Conservation (phyloP, 1,140 invertebrate genomes). For the Aphaenogaster ashmeadi region DNA sequence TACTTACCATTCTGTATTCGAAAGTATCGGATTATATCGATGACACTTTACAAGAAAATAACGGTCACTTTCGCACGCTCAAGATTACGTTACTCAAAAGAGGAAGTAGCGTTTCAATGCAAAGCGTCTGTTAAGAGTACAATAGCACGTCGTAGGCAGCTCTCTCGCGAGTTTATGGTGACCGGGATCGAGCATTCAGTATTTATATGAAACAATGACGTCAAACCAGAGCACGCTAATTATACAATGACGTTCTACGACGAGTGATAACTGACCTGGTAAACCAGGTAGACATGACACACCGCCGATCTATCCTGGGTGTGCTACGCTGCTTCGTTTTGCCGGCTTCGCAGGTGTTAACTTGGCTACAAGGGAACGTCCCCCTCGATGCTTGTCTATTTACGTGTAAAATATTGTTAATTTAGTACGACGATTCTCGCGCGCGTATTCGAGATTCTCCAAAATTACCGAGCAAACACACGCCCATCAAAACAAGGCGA, state of each 20-base stretch:
- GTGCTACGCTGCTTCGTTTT: conserved; percentile 5
- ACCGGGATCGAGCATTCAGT: conserved; percentile 48
- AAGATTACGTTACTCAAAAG: not conserved
- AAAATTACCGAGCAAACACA: not conserved
- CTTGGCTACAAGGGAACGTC: conserved; percentile 28
- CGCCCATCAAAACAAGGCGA: not conserved
- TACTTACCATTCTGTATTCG: conserved; percentile 15
- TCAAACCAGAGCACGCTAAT: conserved; percentile 85
- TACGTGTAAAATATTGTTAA: conserved; percentile 24
- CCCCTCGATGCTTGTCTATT: conserved; percentile 16
- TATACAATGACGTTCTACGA: conserved; percentile 81
- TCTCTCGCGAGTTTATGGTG: conserved; percentile 52
- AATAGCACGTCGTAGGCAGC: conserved; percentile 25
- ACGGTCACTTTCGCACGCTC: not conserved
- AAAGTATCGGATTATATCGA: not conserved
- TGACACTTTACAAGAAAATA: conserved; percentile 1
- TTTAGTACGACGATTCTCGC: not conserved
- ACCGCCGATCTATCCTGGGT: not conserved
- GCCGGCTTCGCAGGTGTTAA: conserved; percentile 37
- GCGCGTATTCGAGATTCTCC: not conserved
- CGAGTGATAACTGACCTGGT: conserved; percentile 83
- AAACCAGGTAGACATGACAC: conserved; percentile 72
- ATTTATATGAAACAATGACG: conserved; percentile 85
- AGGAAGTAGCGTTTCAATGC: not conserved
- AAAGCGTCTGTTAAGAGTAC: not conserved